Evolutionary conservation across 35 echinoderm and acorn worm species (phyloP), one percentile per base, ranked within the genome.

Genomic region (Ophiothrix spiculata): DNA sequence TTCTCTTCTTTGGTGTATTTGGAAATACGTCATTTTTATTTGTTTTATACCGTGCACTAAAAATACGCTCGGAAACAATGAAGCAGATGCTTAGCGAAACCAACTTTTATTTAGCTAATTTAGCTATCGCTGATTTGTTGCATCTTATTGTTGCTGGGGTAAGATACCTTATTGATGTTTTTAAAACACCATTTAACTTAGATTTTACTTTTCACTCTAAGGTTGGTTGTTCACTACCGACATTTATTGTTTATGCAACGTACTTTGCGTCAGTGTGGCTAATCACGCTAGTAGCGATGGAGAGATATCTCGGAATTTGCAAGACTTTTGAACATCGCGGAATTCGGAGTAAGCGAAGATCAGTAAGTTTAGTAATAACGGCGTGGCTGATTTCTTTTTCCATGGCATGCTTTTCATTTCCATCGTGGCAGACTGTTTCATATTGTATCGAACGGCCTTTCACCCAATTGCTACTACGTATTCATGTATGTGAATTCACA

Each of bases 101-200:
- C 60, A 69, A 69, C 60, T 69, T 69, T n/a, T 69, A 69, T 28
- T 69, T 69, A n/a, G 60, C 60, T 28, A 69, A 69, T n/a, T n/a
- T 69, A 10, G 60, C 60, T 15, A 28, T 69, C 1, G 60, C 60
- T 2, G 60, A 69, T 69, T 10, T 69, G 60, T 6, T 15, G 3
- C 23, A 69, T 25, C 60, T 69, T 2, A 12, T 25, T 25, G 60
- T 69, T 15, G 60, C 60, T 12, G 60, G 42, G 60, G 29, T 28
- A n/a, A 69, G 60, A 69, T 69, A 69, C 29, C 60, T 69, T 25
- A 69, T 69, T 69, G 60, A 69, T 69, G 17, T 10, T 2, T 25
- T 25, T 69, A 69, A 6, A 69, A 69, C 60, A 25, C 60, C 60
- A 25, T 69, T 69, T 15, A 69, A 69, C 29, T 69, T 69, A 28